These are phyloP conservation scores for Regulus satrapa DNA, from an alignment of 2,113 vertebrate species.

Conservation along the genomic window DNA sequence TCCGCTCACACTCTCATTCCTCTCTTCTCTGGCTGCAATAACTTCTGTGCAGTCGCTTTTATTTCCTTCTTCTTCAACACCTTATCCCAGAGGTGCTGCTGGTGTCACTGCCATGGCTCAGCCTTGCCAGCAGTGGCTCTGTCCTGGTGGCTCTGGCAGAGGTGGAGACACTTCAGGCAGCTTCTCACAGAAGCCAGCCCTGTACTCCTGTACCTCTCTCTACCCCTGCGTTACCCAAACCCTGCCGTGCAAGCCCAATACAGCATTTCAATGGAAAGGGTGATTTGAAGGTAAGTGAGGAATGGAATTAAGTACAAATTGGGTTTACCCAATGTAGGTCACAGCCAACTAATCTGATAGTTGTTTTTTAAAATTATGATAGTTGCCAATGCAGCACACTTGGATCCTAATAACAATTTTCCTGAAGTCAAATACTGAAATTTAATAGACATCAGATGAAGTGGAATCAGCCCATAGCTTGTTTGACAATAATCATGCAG, in stretches of 20 bases:
- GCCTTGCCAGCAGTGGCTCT: background rate
- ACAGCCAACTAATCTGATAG: background rate
- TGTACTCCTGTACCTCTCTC: background rate
- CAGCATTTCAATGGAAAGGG: background rate
- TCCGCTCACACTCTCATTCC: background rate
- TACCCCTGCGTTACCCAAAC: fast-evolving
- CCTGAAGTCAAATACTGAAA: background rate
- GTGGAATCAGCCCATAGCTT: background rate
- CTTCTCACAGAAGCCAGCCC: background rate
- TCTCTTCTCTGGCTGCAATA: background rate
- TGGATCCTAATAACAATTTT: background rate
- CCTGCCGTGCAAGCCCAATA: background rate
- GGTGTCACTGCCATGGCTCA: background rate
- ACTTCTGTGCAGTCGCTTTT: background rate
- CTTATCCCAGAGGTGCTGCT: background rate
- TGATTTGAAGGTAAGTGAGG: background rate
- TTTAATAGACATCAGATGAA: background rate
- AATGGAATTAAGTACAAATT: background rate
- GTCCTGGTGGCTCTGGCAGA: background rate
- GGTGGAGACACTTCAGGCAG: background rate
- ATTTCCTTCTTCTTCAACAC: background rate
- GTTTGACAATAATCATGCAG: background rate
- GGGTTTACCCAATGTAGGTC: background rate
- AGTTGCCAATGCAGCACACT: background rate
- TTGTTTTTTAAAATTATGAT: background rate